A percentile compares a stretch with the other conserved stretches of the same genome.
These are phyloP conservation scores for Melanogrammus aeglefinus DNA, from an alignment of 2,797 vertebrate species.

Conservation along the genomic window DNA sequence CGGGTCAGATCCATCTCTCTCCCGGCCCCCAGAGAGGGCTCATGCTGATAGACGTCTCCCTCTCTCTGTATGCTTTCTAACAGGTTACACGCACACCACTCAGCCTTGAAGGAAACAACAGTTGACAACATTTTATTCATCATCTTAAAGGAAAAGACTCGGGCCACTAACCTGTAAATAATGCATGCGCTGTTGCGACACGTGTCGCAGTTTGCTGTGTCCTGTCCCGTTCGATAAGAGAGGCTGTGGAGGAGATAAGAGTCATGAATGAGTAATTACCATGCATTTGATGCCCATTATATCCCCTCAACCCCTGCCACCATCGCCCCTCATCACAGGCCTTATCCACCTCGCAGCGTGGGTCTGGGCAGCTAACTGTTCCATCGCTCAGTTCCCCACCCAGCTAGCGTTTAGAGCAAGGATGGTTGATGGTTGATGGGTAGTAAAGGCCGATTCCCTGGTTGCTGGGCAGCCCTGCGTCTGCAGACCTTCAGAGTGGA, in stretches of 20 bases:
- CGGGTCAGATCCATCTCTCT: not conserved
- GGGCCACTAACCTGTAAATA: slow-evolving; percentile 90
- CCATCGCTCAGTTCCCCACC: too few species aligned
- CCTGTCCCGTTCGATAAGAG: slow-evolving; percentile 98
- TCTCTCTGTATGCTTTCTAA: not conserved
- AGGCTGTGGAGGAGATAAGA: slow-evolving; percentile 83
- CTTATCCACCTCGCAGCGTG: slow-evolving; percentile 20
- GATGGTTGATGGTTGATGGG: too few species aligned
- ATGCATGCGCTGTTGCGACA: slow-evolving; percentile 99
- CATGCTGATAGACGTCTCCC: not conserved
- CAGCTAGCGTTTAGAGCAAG: too few species aligned
- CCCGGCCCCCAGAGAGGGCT: not conserved
- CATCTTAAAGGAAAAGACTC: slow-evolving; percentile 44
- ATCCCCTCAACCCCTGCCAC: slow-evolving; percentile 23
- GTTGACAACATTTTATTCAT: not conserved
- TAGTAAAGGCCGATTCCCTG: not conserved
- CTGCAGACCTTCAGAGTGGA: too few species aligned
- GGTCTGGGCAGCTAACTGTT: too few species aligned
- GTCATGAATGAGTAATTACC: slow-evolving; percentile 65
- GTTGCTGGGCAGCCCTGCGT: not conserved
- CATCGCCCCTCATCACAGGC: slow-evolving; percentile 56
- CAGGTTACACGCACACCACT: not conserved
- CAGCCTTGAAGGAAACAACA: slow-evolving; percentile 5
- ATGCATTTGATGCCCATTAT: not conserved
- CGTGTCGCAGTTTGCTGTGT: slow-evolving; percentile 98